Base-by-base conservation (phyloP, 2,113 vertebrate genomes). In the Peromyscus maniculatus region DNA sequence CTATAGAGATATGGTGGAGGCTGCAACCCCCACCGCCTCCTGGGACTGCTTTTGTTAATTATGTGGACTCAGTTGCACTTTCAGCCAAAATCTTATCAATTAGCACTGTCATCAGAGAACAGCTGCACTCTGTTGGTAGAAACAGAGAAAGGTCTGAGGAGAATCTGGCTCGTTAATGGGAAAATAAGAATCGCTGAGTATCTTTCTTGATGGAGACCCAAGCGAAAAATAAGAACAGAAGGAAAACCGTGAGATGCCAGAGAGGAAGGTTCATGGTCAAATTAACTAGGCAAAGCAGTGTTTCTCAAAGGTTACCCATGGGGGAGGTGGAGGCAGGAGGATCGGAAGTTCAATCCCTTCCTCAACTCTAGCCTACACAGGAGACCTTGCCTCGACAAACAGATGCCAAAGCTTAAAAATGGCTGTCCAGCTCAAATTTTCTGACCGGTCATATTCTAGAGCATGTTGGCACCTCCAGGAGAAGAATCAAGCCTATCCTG, bases 1-100 rank as follows among this genome's bases (percentile, higher is more conserved):
- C 39, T 33, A 2, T 26, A 24, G 72, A 21, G 10, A 31, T 0
- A 0, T 0, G 33, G 33, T 31, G 22, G 1, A 57, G 43, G 78
- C 4, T 13, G 2, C 2, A 1, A 22, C 62, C 31, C 57, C 10
- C n/a, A 7, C 57, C 59, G 59, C 78, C 66, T 89, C 31, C 83
- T 5, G 8, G 55, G 75, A 46, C 4, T 5, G 10, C 91, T 67
- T 28, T 59, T 33, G 75, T 94, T 89, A 80, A 94, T 39, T 15
- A 82, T 0, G 3, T 11, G 74, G 64, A 69, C 49, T 24, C 69
- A 62, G 22, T 19, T 75, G 55, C 2, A 55, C 36, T 49, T 91
- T 43, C 5, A 49, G 46, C n/a, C 8, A 24, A 84, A 59, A 80
- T 28, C 52, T 66, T 72, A 66, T 59, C 72, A 79, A 78, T 67